Evolutionary conservation across 1,140 invertebrate species (phyloP), one percentile per base, ranked within the genome.

Genomic region (Heliconius hermathena): DNA sequence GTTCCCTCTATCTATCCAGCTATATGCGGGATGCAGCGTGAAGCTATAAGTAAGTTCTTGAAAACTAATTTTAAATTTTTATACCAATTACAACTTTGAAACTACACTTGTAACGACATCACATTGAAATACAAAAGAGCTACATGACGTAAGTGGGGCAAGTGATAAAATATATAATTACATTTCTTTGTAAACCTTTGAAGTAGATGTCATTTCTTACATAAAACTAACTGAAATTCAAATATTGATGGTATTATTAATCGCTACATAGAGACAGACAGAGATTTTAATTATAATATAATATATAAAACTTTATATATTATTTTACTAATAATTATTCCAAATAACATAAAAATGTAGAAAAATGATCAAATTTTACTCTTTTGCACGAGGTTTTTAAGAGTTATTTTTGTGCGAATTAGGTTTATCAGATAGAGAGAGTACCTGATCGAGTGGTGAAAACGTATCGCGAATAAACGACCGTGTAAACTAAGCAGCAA

Each of bases 381-480:
- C 11, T 29, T 29, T 66, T 22, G n/a, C 9, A 13, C 22, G 26
- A 66, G 6, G 22, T 5, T 26, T 13, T 29, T 16, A 66, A 18
- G 60, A 66, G 60, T 9, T 26, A 66, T 18, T 66, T 66, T 66
- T 5, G 60, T 66, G 29, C 4, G 11, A 29, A 1, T 66, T 66
- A n/a, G 8, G 3, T 66, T 26, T 29, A 29, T 66, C 60, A 26
- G 60, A 66, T 66, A 66, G 60, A 66, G 60, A 66, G 60, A 66
- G 60, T 22, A 66, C 22, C 22, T 66, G 60, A 22, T 29, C 36
- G 38, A 75, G 54, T 60, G 74, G 74, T 75, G 74, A 75, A 75
- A 75, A 73, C 72, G 71, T 26, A 54, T 74, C 46, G 46, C 73
- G 49, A 57, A 74, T 74, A 52, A 57, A 29, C 41, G 49, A 22